Percentiles rank a stretch among this genome's conserved stretches.
Evolutionary conservation across 2,888 invertebrate genomes (phyloP).

Genomic region (Macroteleia sp.): DNA sequence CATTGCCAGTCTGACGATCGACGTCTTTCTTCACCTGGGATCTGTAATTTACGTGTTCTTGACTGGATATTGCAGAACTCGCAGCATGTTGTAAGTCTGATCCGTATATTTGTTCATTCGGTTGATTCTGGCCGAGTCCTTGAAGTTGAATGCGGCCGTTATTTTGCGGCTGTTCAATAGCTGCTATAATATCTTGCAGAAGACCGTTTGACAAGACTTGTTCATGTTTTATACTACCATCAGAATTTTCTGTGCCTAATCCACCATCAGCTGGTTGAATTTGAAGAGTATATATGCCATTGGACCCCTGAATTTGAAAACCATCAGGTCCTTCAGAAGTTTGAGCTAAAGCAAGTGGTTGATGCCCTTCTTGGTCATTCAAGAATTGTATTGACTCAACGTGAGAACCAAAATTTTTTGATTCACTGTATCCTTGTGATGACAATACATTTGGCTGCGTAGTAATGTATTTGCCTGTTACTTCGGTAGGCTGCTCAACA

Average conservation of each 20-base stretch:
- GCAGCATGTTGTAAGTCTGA: conserved; percentile 67
- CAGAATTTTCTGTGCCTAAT: conserved; percentile 84
- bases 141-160: conserved; percentile 73
- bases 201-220: conserved; percentile 91
- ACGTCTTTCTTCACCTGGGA: conserved; percentile 55
- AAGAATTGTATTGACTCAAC: conserved; percentile 76
- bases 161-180: conserved; percentile 89
- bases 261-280: conserved; percentile 89
- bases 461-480: no score
- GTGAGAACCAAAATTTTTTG: conserved; percentile 71
- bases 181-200: conserved; percentile 91
- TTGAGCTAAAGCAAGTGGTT: conserved; percentile 75
- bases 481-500: conserved; percentile 50
- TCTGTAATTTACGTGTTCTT: conserved; percentile 52
- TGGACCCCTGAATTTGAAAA: conserved; percentile 84
- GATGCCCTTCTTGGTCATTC: conserved; percentile 74
- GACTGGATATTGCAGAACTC: conserved; percentile 40
- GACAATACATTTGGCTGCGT: conserved; percentile 73
- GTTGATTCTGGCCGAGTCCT: conserved; percentile 70
- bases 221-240: conserved; percentile 87
- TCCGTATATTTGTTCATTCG: conserved; percentile 69
- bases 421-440: conserved; percentile 72
- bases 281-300: conserved; percentile 89
- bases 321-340: conserved; percentile 73
- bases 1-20: conserved; percentile 40